Evolutionary conservation across 2,888 invertebrate species (phyloP).

Genomic region (Cephus spinipes): DNA sequence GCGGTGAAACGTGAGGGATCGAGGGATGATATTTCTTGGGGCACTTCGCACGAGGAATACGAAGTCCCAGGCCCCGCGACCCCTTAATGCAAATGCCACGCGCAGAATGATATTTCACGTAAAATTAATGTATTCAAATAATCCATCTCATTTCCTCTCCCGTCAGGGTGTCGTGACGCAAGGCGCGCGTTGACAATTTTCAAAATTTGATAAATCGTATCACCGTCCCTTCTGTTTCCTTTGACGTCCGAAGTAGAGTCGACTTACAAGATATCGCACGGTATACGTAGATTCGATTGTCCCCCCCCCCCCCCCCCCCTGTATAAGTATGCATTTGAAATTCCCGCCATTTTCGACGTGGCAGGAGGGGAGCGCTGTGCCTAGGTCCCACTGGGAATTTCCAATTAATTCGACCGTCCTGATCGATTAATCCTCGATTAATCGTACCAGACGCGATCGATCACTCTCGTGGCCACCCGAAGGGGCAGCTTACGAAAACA

Average conservation of each 20-base stretch:
- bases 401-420: slow-evolving; percentile 39
- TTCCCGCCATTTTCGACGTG: neutral
- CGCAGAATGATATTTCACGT: slow-evolving; percentile 36
- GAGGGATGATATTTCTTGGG: slow-evolving; percentile 8
- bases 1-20: neutral
- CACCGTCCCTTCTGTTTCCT: slow-evolving; percentile 12
- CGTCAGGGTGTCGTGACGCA: slow-evolving; percentile 15
- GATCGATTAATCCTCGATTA: slow-evolving; percentile 38
- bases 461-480: neutral
- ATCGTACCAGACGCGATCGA: neutral
- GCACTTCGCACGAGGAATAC: slow-evolving; percentile 21
- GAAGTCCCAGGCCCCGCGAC: slow-evolving; percentile 25
- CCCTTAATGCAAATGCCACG: slow-evolving; percentile 45
- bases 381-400: slow-evolving; percentile 27
- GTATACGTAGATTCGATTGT: neutral
- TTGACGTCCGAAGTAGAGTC: neutral
- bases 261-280: neutral
- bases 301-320: too few species aligned
- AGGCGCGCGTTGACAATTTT: slow-evolving; percentile 20
- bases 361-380: neutral
- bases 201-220: slow-evolving; percentile 37
- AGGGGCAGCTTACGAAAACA: neutral
- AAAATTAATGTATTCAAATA: slow-evolving; percentile 45
- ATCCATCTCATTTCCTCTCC: slow-evolving; percentile 48
- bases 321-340: neutral